A percentile compares a stretch with the other conserved stretches of the same genome.
phyloP scores from a whole-genome alignment of 2,888 invertebrate genomes.

The Lagria hirta region DNA sequence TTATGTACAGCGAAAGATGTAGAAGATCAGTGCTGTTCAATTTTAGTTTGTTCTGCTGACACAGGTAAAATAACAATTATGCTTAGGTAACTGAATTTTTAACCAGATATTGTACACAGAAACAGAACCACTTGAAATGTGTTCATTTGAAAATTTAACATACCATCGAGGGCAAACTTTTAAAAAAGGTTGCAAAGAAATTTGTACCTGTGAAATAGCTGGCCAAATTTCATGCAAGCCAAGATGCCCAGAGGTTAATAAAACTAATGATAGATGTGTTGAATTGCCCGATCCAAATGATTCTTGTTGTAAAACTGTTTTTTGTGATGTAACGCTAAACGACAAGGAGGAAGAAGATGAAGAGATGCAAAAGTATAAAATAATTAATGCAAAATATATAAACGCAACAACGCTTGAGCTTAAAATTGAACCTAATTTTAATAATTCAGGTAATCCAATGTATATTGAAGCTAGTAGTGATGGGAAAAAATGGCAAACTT shows the following conservation, averaged over 20 bases:
- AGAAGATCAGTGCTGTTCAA: constrained; percentile 72
- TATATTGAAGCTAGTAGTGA: constrained; percentile 54
- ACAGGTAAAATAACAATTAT: too few relatives aligned
- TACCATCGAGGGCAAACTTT: constrained; percentile 72
- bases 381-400: constrained; percentile 47
- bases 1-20: constrained; percentile 71
- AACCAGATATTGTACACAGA: too few relatives aligned
- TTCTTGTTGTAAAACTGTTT: constrained; percentile 79
- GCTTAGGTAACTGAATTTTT: too few relatives aligned
- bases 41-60: constrained; percentile 69
- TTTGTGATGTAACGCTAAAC: constrained; percentile 82
- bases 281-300: constrained; percentile 81
- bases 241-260: constrained; percentile 63
- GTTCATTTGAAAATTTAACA: constrained; percentile 69
- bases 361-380: constrained; percentile 38
- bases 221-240: constrained; percentile 58
- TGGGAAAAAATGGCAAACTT: constrained; percentile 53
- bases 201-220: constrained; percentile 74
- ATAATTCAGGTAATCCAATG: constrained; percentile 43
- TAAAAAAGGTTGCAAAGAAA: constrained; percentile 77
- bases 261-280: constrained; percentile 72
- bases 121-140: constrained; percentile 57
- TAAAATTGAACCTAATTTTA: constrained; percentile 49
- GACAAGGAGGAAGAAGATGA: constrained; percentile 64
- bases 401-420: constrained; percentile 52